Evolutionary conservation across 1,140 invertebrate genomes (phyloP).

Genomic region (Drosophila navojoa): DNA sequence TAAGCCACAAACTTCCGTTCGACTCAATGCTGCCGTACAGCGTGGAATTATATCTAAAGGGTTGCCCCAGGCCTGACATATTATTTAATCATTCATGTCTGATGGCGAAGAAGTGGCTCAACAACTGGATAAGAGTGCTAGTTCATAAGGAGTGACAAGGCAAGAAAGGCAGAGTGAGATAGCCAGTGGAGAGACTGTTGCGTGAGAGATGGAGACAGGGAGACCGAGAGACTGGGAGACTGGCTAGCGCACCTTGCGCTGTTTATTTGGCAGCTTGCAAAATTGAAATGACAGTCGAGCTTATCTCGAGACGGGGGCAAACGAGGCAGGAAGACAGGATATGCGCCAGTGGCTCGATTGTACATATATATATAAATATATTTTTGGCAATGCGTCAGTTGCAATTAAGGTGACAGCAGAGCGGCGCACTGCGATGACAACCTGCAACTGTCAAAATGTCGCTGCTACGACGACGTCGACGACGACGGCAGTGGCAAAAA

Average conservation of each 20-base stretch:
- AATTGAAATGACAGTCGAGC: constrained; percentile 76
- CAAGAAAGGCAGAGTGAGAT: not conserved
- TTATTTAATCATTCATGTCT: constrained; percentile 72
- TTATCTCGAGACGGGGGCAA: constrained; percentile 55
- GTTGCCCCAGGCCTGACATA: constrained; percentile 48
- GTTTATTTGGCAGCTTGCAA: constrained; percentile 56
- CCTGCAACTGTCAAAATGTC: constrained; percentile 78
- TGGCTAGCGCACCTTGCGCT: constrained; percentile 60
- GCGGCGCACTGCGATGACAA: constrained; percentile 55
- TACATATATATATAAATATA: constrained; percentile 19
- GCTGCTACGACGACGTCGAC: constrained; percentile 26
- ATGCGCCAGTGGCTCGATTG: constrained; percentile 1
- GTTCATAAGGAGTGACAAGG: too few relatives aligned
- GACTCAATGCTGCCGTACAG: constrained; percentile 9
- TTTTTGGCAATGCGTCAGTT: constrained; percentile 79
- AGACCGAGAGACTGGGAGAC: not conserved
- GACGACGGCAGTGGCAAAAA: constrained; percentile 67
- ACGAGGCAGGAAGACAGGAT: constrained; percentile 13
- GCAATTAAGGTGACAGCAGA: constrained; percentile 74
- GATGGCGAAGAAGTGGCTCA: constrained; percentile 11
- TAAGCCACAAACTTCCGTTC: constrained; percentile 62
- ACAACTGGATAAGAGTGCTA: constrained; percentile 1
- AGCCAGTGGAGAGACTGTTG: constrained; percentile 2
- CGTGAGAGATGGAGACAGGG: not conserved
- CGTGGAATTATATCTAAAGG: constrained; percentile 37